These are phyloP conservation scores for Drosophila pallidifrons DNA, from an alignment of 1,140 invertebrate species.

Conservation along the genomic window DNA sequence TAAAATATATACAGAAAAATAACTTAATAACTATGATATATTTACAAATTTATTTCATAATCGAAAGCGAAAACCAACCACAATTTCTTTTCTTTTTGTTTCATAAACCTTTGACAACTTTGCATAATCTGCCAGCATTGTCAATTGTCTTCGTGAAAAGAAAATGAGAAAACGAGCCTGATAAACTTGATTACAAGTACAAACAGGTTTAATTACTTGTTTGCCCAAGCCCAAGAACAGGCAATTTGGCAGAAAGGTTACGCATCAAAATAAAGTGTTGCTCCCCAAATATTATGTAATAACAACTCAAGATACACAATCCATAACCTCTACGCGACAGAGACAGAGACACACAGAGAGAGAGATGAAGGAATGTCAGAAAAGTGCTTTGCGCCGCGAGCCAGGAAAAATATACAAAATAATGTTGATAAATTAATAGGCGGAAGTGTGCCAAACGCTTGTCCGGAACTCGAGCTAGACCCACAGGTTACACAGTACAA, in stretches of 20 bases:
- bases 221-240: background rate
- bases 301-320: background rate
- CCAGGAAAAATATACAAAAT: conserved; percentile 46
- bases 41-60: no score
- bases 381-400: conserved; percentile 38
- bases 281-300: conserved; percentile 1
- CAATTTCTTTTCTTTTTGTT: background rate
- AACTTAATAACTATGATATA: no score
- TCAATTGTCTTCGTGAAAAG: background rate
- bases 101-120: background rate
- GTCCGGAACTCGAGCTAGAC: conserved; percentile 3
- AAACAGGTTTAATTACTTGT: conserved; percentile 3
- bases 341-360: no score
- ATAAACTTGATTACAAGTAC: background rate
- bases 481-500: conserved; percentile 41
- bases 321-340: conserved; percentile 10
- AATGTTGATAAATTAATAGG: conserved; percentile 78
- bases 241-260: background rate
- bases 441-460: conserved; percentile 35
- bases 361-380: conserved; percentile 41
- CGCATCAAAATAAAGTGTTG: conserved; percentile 6
- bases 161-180: background rate
- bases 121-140: background rate
- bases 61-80: no score
- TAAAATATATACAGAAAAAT: no score